These are phyloP conservation scores for Gerris lacustris DNA, from an alignment of 2,888 invertebrate genomes.

Conservation along the genomic window DNA sequence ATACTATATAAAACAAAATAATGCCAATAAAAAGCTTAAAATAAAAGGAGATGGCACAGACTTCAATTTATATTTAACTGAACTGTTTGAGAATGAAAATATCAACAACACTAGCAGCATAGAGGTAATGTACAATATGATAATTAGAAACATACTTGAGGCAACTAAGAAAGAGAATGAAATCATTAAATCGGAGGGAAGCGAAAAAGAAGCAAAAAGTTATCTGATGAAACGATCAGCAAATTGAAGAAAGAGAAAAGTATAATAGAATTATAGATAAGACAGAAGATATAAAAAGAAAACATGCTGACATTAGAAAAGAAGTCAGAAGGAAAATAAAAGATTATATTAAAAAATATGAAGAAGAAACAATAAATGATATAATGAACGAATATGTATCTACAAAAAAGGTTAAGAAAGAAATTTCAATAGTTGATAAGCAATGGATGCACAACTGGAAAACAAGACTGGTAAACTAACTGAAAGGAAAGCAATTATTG, in stretches of 20 bases:
- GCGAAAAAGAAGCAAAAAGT: neutral
- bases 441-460: neutral
- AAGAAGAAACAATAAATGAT: conserved; percentile 4
- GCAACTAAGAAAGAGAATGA: conserved; percentile 5
- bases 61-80: neutral
- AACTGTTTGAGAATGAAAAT: conserved; percentile 4
- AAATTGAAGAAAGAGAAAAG: conserved; percentile 7
- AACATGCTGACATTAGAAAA: conserved; percentile 5
- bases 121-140: neutral
- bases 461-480: neutral
- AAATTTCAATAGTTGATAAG: conserved; percentile 6
- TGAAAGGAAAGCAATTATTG: neutral
- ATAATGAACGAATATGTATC: conserved; percentile 1
- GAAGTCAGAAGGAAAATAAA: conserved; percentile 7
- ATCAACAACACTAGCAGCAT: neutral
- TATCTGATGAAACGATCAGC: conserved; percentile 6
- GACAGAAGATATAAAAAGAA: neutral
- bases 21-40: neutral
- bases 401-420: neutral
- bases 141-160: neutral
- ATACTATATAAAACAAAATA: neutral
- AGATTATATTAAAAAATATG: conserved; percentile 5
- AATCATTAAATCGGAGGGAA: neutral
- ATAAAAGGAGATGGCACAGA: neutral
- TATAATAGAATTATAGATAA: neutral